Conservation (phyloP, 2,888 invertebrate genomes). For the Azorinus chamasolen region DNA sequence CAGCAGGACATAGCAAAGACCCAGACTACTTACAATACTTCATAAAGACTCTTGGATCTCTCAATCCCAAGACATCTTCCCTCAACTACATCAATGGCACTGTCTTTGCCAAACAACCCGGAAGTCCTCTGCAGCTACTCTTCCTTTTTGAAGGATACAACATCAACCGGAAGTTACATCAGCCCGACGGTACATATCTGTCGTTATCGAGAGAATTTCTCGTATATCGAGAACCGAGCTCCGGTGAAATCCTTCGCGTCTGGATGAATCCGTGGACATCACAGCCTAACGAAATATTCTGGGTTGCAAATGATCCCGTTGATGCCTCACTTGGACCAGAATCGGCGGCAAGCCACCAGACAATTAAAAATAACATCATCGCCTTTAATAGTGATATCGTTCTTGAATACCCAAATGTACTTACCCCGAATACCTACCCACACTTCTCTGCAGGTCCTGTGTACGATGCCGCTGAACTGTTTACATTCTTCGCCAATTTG, state of each 20-base stretch:
- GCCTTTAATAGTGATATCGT: constrained; percentile 59
- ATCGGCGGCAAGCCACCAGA: constrained; percentile 20
- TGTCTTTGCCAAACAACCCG: constrained; percentile 51
- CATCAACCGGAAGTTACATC: constrained; percentile 55
- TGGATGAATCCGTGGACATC: constrained; percentile 59
- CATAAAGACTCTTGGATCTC: constrained; percentile 48
- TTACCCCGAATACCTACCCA: constrained; percentile 56
- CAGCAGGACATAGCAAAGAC: too few species aligned
- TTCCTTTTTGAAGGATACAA: constrained; percentile 71
- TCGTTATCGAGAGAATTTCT: constrained; percentile 65
- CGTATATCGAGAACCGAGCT: constrained; percentile 63
- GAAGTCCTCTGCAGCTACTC: constrained; percentile 40
- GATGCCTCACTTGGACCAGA: constrained; percentile 42
- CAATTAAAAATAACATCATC: constrained; percentile 14
- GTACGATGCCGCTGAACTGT: constrained; percentile 63
- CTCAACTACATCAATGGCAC: constrained; percentile 66
- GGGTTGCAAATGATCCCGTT: constrained; percentile 67
- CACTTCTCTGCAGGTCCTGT: constrained; percentile 62
- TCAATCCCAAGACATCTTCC: constrained; percentile 25
- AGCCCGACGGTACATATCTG: constrained; percentile 56
- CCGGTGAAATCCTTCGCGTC: constrained; percentile 55
- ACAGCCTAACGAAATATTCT: constrained; percentile 65
- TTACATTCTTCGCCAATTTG: constrained; percentile 55
- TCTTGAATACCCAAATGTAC: constrained; percentile 63
- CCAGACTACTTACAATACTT: constrained; percentile 53